These are phyloP conservation scores for Hydroisotoma schaefferi DNA, from an alignment of 2,888 invertebrate species.

Conservation along the genomic window DNA sequence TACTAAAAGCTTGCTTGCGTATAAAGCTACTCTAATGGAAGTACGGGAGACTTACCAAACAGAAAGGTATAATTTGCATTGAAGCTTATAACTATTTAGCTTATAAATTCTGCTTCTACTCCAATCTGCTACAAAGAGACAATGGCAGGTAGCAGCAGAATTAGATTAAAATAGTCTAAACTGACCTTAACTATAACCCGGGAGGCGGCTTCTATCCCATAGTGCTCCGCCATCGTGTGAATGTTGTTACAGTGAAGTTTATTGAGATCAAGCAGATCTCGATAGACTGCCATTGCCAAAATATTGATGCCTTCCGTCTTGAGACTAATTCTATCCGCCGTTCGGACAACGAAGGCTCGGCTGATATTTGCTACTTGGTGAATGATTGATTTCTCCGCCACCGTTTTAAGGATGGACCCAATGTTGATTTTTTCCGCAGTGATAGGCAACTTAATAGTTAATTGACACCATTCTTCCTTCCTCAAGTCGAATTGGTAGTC, in stretches of 20 bases:
- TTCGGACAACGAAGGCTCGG: conserved; percentile 71
- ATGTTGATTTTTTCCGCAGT: conserved; percentile 68
- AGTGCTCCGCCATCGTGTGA: conserved; percentile 80
- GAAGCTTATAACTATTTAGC: too few species aligned
- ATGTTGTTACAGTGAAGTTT: conserved; percentile 90
- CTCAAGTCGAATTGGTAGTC: conserved; percentile 74
- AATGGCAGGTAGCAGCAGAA: too few species aligned
- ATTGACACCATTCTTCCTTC: conserved; percentile 76
- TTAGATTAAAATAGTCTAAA: too few species aligned
- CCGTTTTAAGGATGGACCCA: conserved; percentile 66
- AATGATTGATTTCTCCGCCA: conserved; percentile 69
- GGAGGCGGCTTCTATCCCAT: conserved; percentile 94
- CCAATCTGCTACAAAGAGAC: too few species aligned
- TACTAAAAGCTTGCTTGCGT: too few species aligned
- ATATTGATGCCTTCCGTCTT: conserved; percentile 97
- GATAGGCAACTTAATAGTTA: conserved; percentile 68
- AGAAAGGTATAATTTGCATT: not conserved
- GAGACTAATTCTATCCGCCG: conserved; percentile 59
- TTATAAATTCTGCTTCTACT: too few species aligned
- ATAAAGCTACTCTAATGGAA: too few species aligned
- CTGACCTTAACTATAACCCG: conserved; percentile 76
- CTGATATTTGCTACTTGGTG: conserved; percentile 76
- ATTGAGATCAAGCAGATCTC: conserved; percentile 72
- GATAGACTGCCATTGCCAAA: conserved; percentile 79
- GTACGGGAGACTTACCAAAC: too few species aligned